Conservation (phyloP, 2,113 vertebrate genomes). For the Leucosticte australis region DNA sequence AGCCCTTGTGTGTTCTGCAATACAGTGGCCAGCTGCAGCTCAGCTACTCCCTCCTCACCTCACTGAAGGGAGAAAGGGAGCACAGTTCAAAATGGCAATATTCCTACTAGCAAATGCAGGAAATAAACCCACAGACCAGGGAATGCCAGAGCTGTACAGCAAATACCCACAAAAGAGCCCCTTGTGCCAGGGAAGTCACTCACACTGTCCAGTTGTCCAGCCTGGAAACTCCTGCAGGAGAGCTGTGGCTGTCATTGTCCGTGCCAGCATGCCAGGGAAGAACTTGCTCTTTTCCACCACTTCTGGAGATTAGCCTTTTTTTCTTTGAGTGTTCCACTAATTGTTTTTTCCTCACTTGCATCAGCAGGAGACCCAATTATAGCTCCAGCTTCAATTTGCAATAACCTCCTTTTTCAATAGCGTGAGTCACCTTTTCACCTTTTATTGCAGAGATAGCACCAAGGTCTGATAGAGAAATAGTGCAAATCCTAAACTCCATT, state of each 20-base stretch:
- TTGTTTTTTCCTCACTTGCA: constrained; percentile 63
- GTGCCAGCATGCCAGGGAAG: not conserved
- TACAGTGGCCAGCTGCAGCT: not conserved
- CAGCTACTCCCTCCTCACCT: not conserved
- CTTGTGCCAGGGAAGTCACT: not conserved
- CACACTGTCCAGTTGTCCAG: not conserved
- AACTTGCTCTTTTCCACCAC: constrained; percentile 20
- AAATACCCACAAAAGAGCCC: not conserved
- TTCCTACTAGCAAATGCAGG: not conserved
- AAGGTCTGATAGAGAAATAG: constrained; percentile 33
- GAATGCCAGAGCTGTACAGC: not conserved
- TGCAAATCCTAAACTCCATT: constrained; percentile 31
- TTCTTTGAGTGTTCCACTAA: constrained; percentile 56
- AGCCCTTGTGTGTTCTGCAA: not conserved
- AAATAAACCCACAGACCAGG: rapidly evolving
- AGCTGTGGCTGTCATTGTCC: not conserved
- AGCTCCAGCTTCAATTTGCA: constrained; percentile 60
- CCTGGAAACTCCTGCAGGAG: not conserved
- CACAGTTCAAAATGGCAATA: not conserved
- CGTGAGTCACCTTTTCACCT: constrained; percentile 65
- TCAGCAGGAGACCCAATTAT: constrained; percentile 71
- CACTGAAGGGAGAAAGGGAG: not conserved
- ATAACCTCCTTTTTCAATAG: constrained; percentile 70
- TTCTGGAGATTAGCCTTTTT: constrained; percentile 56
- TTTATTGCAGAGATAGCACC: constrained; percentile 49